These are phyloP conservation scores for Metridium senile DNA, from an alignment of 92 coral and sea anemone genomes.

Conservation along the genomic window DNA sequence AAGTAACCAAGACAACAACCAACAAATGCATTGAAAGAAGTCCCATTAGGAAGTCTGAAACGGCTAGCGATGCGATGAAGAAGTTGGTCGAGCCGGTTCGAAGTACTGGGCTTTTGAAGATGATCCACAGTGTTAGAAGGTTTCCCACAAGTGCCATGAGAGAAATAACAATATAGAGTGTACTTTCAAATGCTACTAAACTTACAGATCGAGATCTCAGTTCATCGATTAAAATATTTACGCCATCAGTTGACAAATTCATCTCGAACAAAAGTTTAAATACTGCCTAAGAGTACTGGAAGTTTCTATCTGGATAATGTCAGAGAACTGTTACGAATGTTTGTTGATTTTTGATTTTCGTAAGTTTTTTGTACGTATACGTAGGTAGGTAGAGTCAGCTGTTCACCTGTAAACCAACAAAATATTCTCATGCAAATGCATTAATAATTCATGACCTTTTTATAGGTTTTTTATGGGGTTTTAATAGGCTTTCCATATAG, in stretches of 20 bases:
- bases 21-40: constrained; percentile 41
- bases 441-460: too few relatives aligned
- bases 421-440: too few relatives aligned
- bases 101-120: constrained; percentile 23
- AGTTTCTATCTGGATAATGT: too few relatives aligned
- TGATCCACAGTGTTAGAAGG: constrained; percentile 38
- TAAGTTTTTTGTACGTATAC: too few relatives aligned
- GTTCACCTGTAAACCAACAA: too few relatives aligned
- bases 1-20: constrained; percentile 30
- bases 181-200: constrained; percentile 23
- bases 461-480: too few relatives aligned
- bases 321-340: too few relatives aligned
- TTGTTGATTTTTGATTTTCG: too few relatives aligned
- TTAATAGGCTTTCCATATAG: too few relatives aligned
- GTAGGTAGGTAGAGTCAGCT: too few relatives aligned
- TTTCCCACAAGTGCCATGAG: constrained; percentile 42
- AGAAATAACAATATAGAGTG: constrained; percentile 3
- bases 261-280: too few relatives aligned
- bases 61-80: constrained; percentile 64
- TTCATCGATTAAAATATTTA: background rate
- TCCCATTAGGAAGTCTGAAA: constrained; percentile 58
- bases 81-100: constrained; percentile 40
- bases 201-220: constrained; percentile 6
- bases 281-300: too few relatives aligned
- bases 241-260: background rate